Base-by-base conservation (phyloP, 1,140 invertebrate genomes). In the Homalodisca vitripennis region DNA sequence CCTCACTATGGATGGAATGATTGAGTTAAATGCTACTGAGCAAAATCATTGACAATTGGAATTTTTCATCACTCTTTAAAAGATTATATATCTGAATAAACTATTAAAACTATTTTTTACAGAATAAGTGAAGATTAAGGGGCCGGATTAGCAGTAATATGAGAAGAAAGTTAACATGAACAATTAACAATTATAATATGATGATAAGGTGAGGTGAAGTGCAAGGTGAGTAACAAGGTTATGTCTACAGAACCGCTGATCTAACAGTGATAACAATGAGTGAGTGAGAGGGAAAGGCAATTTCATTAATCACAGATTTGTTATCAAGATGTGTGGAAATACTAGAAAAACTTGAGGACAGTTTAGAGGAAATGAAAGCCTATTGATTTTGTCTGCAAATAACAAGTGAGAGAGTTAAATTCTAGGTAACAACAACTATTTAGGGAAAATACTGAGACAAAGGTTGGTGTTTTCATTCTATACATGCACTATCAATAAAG, bases 271-370 rank as follows among this genome's bases (percentile, higher is more conserved):
- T 20, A 51, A 51, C 48, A 51, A 51, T 51, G 48, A 51, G 22
- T 51, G 48, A 51, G 48, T 51, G 48, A 51, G 48, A 51, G 55
- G 68, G 71, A 69, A 72, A 72, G 71, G 71, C 71, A 72, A 72
- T 70, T 72, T 72, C 32, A 67, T 32, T 63, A 63, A 63, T 63
- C 60, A 63, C 60, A 63, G 60, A 63, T 63, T 63, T 63, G 60
- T 63, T 63, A 63, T 63, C 60, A 29, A 63, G 60, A 63, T 32
- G 60, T 63, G 27, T 63, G 60, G 60, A 63, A 63, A 63, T 32
- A 30, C 31, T 51, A 51, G 48, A 51, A 51, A 51, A 6, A 20
- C 22, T 51, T 51, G 6, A 51, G 48, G 48, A 51, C 3, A 51
- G 48, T 51, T 51, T 51, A 51, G 48, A 51, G 48, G 22, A 51